Base-by-base conservation (phyloP, 2,888 invertebrate species). In the Margaritifera margaritifera region DNA sequence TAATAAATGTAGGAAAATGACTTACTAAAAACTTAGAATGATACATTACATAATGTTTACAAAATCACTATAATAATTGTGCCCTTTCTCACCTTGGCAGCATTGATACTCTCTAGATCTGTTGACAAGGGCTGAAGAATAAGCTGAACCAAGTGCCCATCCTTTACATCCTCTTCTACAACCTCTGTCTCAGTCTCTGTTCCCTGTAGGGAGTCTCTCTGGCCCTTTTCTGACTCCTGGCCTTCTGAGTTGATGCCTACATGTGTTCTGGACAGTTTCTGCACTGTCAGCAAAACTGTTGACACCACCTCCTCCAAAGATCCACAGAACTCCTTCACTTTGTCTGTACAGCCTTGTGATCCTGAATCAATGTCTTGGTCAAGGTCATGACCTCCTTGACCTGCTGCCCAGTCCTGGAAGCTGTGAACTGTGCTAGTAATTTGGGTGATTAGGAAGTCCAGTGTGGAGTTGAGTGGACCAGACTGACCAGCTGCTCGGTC, bases 81-180 rank as follows among this genome's bases (percentile, higher is more conserved):
- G 42, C 15, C 42, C 11, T 3, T 59, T 22, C 69, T 66, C 60
- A 92, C 84, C 66, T 90, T 86, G 24, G 87, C 80, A 75, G 94
- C 83, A 77, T 93, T 92, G 25, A 96, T 88, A 66, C 91, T 85
- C 60, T 91, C 90, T 31, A 94, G 89, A 87, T 95, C 94, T 24
- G 87, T 88, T 0, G 91, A 89, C 15, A 96, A 86, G 80, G 93
- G 92, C 4, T 93, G 92, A 51, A 93, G 90, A 58, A 96, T 90
- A 80, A 92, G 91, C 68, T 92, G 91, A 80, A 93, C 94, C 61
- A 96, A 91, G 89, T 94, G 94, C 4, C 75, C 78, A 20, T 80
- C 78, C 31, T 72, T 66, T 22, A 80, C 62, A 50, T 64, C 71
- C 1, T 68, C 75, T 18, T 66, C 71, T 53, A 69, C 72, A n/a